Conservation (phyloP, 2,888 invertebrate species). For the Agrotis clavis region DNA sequence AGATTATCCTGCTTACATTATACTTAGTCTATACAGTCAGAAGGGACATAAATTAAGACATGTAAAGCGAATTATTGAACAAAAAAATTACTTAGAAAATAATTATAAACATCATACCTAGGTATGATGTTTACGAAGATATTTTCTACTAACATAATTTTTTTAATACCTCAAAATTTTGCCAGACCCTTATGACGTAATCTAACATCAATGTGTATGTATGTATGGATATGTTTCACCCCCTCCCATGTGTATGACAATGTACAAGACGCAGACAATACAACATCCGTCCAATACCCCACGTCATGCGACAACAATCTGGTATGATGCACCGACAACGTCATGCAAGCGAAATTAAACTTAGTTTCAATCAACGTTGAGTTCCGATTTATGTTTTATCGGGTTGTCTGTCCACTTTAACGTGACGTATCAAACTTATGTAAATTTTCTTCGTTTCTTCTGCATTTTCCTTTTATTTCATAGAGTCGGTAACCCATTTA, state of each 20-base stretch:
- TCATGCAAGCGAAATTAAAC: slow-evolving; percentile 62
- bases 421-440: background rate
- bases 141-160: too few relatives aligned
- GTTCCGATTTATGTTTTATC: slow-evolving; percentile 9
- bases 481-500: background rate
- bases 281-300: slow-evolving; percentile 48
- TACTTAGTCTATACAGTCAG: background rate
- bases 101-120: background rate
- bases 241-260: slow-evolving; percentile 24
- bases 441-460: background rate
- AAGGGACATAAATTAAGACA: background rate
- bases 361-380: slow-evolving; percentile 18
- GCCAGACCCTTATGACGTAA: slow-evolving; percentile 44
- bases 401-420: slow-evolving; percentile 30
- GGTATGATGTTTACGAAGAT: background rate
- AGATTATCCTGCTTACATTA: background rate
- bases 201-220: slow-evolving; percentile 27
- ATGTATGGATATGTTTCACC: slow-evolving; percentile 19
- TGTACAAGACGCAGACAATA: slow-evolving; percentile 41
- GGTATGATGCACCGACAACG: slow-evolving; percentile 52
- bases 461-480: background rate
- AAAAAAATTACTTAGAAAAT: slow-evolving; percentile 7
- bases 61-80: background rate
- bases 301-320: slow-evolving; percentile 53
- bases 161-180: slow-evolving; percentile 23